Base-by-base conservation (phyloP, 2,797 vertebrate genomes). In the Peromyscus aztecus region DNA sequence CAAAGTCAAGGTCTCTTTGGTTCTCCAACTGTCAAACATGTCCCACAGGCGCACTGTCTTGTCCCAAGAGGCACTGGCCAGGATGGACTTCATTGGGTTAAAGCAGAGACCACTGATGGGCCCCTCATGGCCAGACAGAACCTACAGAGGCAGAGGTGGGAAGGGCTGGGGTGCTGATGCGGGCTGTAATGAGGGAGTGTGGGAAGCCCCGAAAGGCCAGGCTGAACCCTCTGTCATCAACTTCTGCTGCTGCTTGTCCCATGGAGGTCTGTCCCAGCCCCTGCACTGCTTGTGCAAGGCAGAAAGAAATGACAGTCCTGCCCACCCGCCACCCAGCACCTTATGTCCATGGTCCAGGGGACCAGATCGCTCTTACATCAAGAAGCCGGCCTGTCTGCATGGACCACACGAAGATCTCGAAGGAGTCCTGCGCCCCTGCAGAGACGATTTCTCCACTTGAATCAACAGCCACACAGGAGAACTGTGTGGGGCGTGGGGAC, bases 381-480 rank as follows among this genome's bases (percentile, higher is more conserved):
- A 99, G 99, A 73, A 99, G 99, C 37, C 99, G 98, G 69, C 99
- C 99, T 0, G 99, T 99, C 99, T 99, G 99, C 99, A 99, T 99
- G 71, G 99, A 99, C 99, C 99, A 99, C 96, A 99, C 98, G 46
- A 99, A 99, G 97, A 99, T 99, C 98, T 99, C 99, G 61, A 99
- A 99, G 21, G 99, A 99, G 95, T 99, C 99, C 98, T 99, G 99
- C 31, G 99, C 99, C 29, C 99, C 99, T 0, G 99, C 99, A 71
- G 99, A 99, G 90, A 99, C 99, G 77, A 99, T 98, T 97, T 99
- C 99, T 0, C 99, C 99, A 0, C 99, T 99, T 11, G 97, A 97
- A 96, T 99, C 99, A 80, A 99, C 99, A 0, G 99, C 99, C 63
- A 99, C 98, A 4, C 99, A 99, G 82, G 99, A 99, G 98, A 99